Evolutionary conservation across 2,888 invertebrate species (phyloP).

Genomic region (Dicycla oo): DNA sequence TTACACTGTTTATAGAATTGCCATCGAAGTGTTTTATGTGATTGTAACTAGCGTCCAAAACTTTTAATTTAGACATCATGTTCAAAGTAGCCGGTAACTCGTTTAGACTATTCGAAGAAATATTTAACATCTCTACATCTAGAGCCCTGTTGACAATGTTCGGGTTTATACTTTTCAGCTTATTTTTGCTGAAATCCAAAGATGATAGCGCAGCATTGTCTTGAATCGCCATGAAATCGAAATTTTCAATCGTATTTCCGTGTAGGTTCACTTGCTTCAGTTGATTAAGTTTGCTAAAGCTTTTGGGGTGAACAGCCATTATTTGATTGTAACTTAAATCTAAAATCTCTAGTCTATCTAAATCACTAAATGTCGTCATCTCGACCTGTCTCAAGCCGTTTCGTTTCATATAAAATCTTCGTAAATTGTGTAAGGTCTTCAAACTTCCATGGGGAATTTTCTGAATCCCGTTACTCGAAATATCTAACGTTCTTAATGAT

Average conservation of each 20-base stretch:
- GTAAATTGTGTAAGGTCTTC: slow-evolving; percentile 92
- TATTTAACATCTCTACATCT: slow-evolving; percentile 93
- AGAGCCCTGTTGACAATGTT: slow-evolving; percentile 91
- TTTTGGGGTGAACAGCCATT: slow-evolving; percentile 91
- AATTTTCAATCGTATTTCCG: slow-evolving; percentile 93
- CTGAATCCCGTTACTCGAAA: slow-evolving; percentile 94
- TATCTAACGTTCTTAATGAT: slow-evolving; percentile 93
- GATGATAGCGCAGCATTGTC: slow-evolving; percentile 92
- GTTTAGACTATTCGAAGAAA: slow-evolving; percentile 94
- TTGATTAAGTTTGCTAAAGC: slow-evolving; percentile 91
- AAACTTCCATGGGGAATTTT: slow-evolving; percentile 92
- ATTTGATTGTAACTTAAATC: slow-evolving; percentile 94
- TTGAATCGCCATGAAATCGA: slow-evolving; percentile 92
- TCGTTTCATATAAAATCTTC: slow-evolving; percentile 93
- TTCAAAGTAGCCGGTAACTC: slow-evolving; percentile 93
- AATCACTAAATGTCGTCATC: slow-evolving; percentile 92
- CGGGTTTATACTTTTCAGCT: slow-evolving; percentile 92
- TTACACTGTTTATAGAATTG: slow-evolving; percentile 92
- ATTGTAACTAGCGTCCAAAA: slow-evolving; percentile 95
- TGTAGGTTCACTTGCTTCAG: slow-evolving; percentile 93
- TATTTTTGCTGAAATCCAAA: slow-evolving; percentile 94
- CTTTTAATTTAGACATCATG: slow-evolving; percentile 92
- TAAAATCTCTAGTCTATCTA: slow-evolving; percentile 92
- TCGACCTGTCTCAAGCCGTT: slow-evolving; percentile 94
- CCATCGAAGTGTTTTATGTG: slow-evolving; percentile 93